A percentile compares a stretch with the other conserved stretches of the same genome.
These are phyloP conservation scores for Vulpes vulpes DNA, from an alignment of 2,113 vertebrate species.

Conservation along the genomic window DNA sequence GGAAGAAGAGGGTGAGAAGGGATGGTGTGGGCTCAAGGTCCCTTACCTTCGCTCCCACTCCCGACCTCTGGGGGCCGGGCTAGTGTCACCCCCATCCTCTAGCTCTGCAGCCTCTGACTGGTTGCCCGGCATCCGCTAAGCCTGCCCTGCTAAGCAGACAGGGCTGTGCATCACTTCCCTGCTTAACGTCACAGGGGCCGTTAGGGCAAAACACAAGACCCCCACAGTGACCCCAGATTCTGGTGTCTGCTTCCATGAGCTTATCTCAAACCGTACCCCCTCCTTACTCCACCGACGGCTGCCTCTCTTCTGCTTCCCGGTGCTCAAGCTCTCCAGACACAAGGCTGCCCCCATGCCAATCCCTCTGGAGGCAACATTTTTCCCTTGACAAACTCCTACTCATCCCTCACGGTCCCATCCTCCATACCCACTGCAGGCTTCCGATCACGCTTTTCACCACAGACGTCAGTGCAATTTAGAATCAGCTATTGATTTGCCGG, in stretches of 20 bases:
- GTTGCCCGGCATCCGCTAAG: not conserved
- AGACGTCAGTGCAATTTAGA: not conserved
- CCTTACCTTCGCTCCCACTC: too few relatives aligned
- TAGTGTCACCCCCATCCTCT: not conserved
- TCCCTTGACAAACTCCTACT: not conserved
- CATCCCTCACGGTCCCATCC: not conserved
- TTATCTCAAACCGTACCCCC: fast-evolving
- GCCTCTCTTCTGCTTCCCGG: not conserved
- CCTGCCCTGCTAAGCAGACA: not conserved
- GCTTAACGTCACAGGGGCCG: not conserved
- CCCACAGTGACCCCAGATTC: not conserved
- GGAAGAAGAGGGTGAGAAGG: not conserved
- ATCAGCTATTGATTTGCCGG: not conserved
- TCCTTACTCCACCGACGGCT: too few relatives aligned
- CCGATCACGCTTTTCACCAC: not conserved
- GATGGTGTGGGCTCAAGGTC: fast-evolving
- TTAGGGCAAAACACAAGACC: not conserved
- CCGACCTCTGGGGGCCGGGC: not conserved
- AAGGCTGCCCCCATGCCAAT: not conserved
- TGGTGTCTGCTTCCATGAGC: not conserved
- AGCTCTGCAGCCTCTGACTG: too few relatives aligned
- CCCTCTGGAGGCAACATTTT: not conserved
- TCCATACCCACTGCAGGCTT: not conserved
- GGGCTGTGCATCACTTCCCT: not conserved
- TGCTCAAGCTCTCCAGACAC: not conserved